These are phyloP conservation scores for Yasuhikotakia modesta DNA, from an alignment of 2,797 vertebrate genomes.

Conservation along the genomic window DNA sequence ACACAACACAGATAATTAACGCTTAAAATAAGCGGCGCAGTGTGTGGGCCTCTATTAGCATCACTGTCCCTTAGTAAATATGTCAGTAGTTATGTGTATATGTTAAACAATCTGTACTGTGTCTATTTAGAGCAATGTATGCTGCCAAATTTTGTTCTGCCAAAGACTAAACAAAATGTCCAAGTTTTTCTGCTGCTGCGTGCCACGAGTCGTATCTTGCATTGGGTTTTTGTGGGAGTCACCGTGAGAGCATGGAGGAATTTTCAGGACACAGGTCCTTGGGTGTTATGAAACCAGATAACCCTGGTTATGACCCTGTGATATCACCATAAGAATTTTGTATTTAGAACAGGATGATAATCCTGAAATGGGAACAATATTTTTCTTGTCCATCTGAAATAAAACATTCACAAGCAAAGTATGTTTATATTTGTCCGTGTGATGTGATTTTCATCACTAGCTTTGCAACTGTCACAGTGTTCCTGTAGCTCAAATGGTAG, in stretches of 20 bases:
- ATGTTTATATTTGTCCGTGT: background rate
- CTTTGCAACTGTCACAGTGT: no score
- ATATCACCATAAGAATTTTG: background rate
- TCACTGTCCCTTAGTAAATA: conserved; percentile 55
- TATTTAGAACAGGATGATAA: background rate
- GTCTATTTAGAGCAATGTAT: conserved; percentile 51
- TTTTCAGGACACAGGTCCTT: conserved; percentile 8
- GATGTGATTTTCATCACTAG: background rate
- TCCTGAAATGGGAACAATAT: background rate
- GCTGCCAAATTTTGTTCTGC: conserved; percentile 44
- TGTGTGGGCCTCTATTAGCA: conserved; percentile 50
- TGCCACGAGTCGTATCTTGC: conserved; percentile 8
- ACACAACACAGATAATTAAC: conserved; percentile 41
- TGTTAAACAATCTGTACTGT: conserved; percentile 54
- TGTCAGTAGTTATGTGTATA: conserved; percentile 45
- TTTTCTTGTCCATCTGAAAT: background rate
- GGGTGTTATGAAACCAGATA: background rate
- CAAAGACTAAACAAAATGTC: conserved; percentile 58
- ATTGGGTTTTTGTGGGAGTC: conserved; percentile 29
- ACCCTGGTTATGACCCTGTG: background rate
- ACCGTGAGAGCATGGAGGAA: conserved; percentile 2
- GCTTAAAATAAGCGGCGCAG: conserved; percentile 43
- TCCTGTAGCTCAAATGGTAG: no score
- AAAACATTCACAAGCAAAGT: background rate
- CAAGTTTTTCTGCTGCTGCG: conserved; percentile 23